Evolutionary conservation across 2,113 vertebrate species (phyloP).

Genomic region (Ptilorrhoa leucosticta): DNA sequence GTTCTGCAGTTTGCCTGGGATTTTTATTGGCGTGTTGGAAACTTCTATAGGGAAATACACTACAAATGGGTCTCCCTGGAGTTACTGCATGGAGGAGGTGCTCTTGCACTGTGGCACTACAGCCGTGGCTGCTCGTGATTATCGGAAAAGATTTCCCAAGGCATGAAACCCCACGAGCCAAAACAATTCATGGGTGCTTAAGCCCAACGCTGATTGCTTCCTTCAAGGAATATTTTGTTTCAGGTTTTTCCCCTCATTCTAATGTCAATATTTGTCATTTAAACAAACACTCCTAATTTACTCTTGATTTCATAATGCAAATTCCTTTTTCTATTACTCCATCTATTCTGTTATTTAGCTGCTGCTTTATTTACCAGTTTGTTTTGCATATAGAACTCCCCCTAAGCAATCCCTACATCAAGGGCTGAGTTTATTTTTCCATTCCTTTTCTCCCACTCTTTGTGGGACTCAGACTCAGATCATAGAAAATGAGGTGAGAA

Average conservation of each 20-base stretch:
- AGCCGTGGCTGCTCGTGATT: neutral
- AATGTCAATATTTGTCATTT: neutral
- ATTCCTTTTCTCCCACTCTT: neutral
- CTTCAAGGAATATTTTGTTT: neutral
- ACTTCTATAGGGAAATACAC: neutral
- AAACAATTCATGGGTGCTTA: neutral
- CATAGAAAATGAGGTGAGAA: neutral
- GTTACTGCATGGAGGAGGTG: neutral
- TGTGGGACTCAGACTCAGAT: neutral
- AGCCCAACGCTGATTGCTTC: neutral
- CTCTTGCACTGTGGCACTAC: neutral
- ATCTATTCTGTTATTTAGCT: neutral
- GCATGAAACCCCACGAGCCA: neutral
- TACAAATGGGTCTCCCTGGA: neutral
- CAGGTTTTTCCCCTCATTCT: neutral
- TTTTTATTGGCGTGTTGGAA: neutral
- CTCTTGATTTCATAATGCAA: neutral
- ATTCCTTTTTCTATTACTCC: neutral
- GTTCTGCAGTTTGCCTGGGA: neutral
- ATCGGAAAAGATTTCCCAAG: neutral
- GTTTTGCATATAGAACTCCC: neutral
- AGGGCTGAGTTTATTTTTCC: neutral
- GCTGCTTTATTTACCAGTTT: neutral
- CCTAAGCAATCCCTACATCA: neutral
- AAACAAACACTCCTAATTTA: neutral